Evolutionary conservation across 1,140 invertebrate species (phyloP).

Genomic region (Bombus fervidus): DNA sequence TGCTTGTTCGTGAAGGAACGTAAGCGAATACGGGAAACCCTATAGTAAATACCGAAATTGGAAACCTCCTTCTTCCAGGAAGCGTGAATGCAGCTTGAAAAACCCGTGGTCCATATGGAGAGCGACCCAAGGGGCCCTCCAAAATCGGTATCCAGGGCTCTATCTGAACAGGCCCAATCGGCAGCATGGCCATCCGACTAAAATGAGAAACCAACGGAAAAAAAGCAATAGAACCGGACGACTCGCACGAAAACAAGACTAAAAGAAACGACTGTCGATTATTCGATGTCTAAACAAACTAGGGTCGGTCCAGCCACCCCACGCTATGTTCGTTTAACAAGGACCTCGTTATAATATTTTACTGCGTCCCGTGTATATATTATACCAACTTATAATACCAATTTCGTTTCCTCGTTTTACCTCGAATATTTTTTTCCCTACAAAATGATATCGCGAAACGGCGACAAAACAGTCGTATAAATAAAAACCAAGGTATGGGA

Average conservation of each 20-base stretch:
- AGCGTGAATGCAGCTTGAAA: slow-evolving; percentile 35
- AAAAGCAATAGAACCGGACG: slow-evolving; percentile 28
- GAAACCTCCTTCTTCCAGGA: slow-evolving; percentile 69
- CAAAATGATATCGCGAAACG: slow-evolving; percentile 4
- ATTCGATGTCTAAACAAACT: slow-evolving; percentile 83
- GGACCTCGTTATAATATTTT: slow-evolving; percentile 82
- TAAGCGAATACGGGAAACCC: slow-evolving; percentile 37
- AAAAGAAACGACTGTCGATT: slow-evolving; percentile 77
- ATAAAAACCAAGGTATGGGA: neutral
- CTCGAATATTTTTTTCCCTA: neutral
- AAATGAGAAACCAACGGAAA: slow-evolving; percentile 41
- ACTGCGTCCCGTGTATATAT: slow-evolving; percentile 59
- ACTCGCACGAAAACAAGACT: slow-evolving; percentile 50
- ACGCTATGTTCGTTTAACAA: slow-evolving; percentile 77
- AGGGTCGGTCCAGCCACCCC: slow-evolving; percentile 68
- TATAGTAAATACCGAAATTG: slow-evolving; percentile 68
- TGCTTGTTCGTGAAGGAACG: slow-evolving; percentile 7
- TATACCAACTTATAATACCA: slow-evolving; percentile 17
- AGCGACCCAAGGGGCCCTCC: slow-evolving; percentile 48
- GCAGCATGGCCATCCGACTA: slow-evolving; percentile 13
- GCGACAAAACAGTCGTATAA: slow-evolving; percentile 18
- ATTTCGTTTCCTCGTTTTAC: slow-evolving; percentile 1
- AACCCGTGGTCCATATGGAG: slow-evolving; percentile 65
- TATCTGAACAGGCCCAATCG: slow-evolving; percentile 59
- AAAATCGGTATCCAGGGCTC: slow-evolving; percentile 63